Evolutionary conservation across 2,113 vertebrate species (phyloP), one percentile per base, ranked within the genome.

Genomic region (Lasiurus cinereus): DNA sequence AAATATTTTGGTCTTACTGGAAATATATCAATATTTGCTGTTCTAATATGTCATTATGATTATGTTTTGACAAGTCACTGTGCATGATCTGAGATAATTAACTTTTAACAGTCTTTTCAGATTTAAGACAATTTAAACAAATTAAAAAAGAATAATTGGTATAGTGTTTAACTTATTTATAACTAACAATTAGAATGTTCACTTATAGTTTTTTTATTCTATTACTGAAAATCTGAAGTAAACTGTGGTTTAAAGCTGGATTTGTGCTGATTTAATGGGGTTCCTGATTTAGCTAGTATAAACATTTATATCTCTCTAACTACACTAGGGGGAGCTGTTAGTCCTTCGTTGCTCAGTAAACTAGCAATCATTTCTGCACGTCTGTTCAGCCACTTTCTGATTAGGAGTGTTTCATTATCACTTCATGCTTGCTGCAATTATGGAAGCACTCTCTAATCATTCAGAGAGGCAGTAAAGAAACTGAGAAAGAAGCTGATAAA

Each of bases 401-500:
- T 89, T 54, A 74, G 73, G 48, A 72, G 43, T 31, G 15, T 59
- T 88, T 78, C 79, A 66, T 88, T 94, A 88, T 77, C 83, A 76
- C 90, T 96, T 97, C 89, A 13, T n/a, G 31, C 0, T 15, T 66
- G 2, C 92, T 87, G 86, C 79, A 83, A 29, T 88, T 70, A 48
- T 67, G 36, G 88, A 95, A 82, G 90, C 43, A 46, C 11, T 85
- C n/a, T 83, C n/a, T 90, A 83, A 79, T 94, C 82, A 88, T 78
- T 89, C 46, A 16, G 19, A 69, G 74, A 83, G 73, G 50, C 87
- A 48, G 50, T 27, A 64, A 88, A 78, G 82, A 76, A 46, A 18
- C 87, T 50, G 29, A 84, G 67, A 96, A 79, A 94, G 78, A 50
- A 77, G 33, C 86, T 84, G 87, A 93, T 90, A 91, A 96, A 91